These are phyloP conservation scores for Cepaea hortensis DNA, from an alignment of 2,888 invertebrate species.

Conservation along the genomic window DNA sequence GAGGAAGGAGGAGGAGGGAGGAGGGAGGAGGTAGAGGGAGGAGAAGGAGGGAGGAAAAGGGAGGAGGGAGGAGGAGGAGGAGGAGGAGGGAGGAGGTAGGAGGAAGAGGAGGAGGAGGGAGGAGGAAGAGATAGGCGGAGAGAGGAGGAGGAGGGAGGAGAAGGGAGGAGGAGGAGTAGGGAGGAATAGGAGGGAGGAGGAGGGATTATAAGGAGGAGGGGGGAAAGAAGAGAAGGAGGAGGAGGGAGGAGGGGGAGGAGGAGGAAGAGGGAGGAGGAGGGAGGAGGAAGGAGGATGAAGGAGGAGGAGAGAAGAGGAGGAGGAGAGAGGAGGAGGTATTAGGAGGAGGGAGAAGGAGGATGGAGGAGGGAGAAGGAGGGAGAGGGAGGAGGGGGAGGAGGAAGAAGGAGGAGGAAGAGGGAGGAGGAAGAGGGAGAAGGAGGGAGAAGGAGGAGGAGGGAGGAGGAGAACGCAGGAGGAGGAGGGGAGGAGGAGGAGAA, in stretches of 20 bases:
- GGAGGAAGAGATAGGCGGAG: too few species aligned
- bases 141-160: too few species aligned
- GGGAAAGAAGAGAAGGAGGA: not conserved
- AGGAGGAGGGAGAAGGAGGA: too few species aligned
- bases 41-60: too few species aligned
- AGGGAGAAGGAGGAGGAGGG: not conserved
- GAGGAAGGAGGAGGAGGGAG: too few species aligned
- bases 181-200: too few species aligned
- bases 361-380: not conserved
- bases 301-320: not conserved
- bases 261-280: not conserved
- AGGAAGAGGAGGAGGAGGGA: too few species aligned
- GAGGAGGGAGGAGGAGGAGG: too few species aligned
- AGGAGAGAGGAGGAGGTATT: not conserved
- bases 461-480: not conserved
- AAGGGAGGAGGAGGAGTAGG: too few species aligned
- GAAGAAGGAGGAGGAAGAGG: constrained; percentile 17
- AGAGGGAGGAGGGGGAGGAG: not conserved
- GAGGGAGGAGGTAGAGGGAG: too few species aligned
- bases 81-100: too few species aligned
- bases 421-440: not conserved
- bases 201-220: too few species aligned
- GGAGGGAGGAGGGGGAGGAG: not conserved
- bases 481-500: not conserved
- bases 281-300: not conserved